Evolutionary conservation across 2,888 invertebrate species (phyloP).

Genomic region (Drosophila anomalata): DNA sequence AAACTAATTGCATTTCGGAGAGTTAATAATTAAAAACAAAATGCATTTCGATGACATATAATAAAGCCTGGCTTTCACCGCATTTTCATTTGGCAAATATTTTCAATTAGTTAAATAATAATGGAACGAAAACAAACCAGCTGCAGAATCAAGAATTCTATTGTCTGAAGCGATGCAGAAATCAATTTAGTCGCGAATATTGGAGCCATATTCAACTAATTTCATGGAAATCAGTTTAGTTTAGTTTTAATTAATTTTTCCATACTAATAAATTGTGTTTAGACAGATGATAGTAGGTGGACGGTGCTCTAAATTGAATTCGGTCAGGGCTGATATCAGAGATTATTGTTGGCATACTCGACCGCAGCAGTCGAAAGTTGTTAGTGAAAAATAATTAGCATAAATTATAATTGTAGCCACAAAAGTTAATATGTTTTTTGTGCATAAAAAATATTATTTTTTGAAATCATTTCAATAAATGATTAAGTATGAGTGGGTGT

Average conservation of each 20-base stretch:
- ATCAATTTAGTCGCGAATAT: slow-evolving; percentile 38
- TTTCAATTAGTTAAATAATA: slow-evolving; percentile 41
- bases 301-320: slow-evolving; percentile 48
- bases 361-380: slow-evolving; percentile 46
- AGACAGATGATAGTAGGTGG: not conserved
- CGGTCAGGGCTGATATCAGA: slow-evolving; percentile 35
- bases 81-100: slow-evolving; percentile 36
- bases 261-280: slow-evolving; percentile 46
- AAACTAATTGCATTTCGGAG: slow-evolving; percentile 12
- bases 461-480: slow-evolving; percentile 27
- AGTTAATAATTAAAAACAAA: slow-evolving; percentile 9
- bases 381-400: slow-evolving; percentile 75
- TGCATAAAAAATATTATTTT: slow-evolving; percentile 44
- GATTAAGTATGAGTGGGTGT: slow-evolving; percentile 10
- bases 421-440: slow-evolving; percentile 47
- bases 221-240: slow-evolving; percentile 38
- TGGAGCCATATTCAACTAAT: slow-evolving; percentile 29
- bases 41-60: slow-evolving; percentile 7
- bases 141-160: not conserved
- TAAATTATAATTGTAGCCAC: slow-evolving; percentile 61
- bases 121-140: slow-evolving; percentile 7
- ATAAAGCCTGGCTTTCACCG: not conserved
- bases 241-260: slow-evolving; percentile 66
- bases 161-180: slow-evolving; percentile 12
- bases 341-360: slow-evolving; percentile 55